Evolutionary conservation across 2,888 invertebrate species (phyloP).

Genomic region (Drosophila seclusa): DNA sequence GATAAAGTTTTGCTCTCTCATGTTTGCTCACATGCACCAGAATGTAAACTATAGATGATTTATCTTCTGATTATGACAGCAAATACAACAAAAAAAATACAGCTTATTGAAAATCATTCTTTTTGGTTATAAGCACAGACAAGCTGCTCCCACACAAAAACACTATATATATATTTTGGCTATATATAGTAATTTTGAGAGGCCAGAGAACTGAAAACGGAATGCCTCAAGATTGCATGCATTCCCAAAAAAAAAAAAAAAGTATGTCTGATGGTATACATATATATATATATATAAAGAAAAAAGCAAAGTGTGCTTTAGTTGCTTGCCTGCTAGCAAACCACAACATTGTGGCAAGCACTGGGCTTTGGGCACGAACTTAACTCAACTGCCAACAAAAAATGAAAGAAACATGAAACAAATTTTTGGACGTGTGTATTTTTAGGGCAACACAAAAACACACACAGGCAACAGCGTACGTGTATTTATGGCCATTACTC

Average conservation of each 20-base stretch:
- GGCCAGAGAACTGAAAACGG: not conserved
- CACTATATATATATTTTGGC: not conserved
- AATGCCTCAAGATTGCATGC: conserved; percentile 14
- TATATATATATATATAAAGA: not conserved
- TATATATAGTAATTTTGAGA: not conserved
- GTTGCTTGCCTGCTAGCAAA: conserved; percentile 13
- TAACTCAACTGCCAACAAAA: conserved; percentile 14
- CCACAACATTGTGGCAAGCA: conserved; percentile 51
- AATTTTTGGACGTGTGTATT: conserved; percentile 30
- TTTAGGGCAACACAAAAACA: conserved; percentile 18
- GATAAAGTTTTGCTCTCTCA: not conserved
- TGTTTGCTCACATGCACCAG: not conserved
- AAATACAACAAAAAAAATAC: not conserved
- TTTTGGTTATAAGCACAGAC: not conserved
- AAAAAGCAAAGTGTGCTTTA: conserved; percentile 5
- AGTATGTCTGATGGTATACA: not conserved
- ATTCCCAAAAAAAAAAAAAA: not conserved
- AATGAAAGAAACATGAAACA: conserved; percentile 11
- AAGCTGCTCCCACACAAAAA: not conserved
- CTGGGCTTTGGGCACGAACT: conserved; percentile 6
- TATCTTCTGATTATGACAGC: conserved; percentile 13
- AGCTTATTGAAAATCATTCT: not conserved
- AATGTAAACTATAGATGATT: conserved; percentile 10
- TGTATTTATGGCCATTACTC: conserved; percentile 70
- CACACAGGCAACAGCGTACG: not conserved